Percentiles rank a stretch among this genome's conserved stretches.
These are phyloP conservation scores for Dermolepida albohirtum DNA, from an alignment of 2,888 invertebrate species.

Conservation along the genomic window DNA sequence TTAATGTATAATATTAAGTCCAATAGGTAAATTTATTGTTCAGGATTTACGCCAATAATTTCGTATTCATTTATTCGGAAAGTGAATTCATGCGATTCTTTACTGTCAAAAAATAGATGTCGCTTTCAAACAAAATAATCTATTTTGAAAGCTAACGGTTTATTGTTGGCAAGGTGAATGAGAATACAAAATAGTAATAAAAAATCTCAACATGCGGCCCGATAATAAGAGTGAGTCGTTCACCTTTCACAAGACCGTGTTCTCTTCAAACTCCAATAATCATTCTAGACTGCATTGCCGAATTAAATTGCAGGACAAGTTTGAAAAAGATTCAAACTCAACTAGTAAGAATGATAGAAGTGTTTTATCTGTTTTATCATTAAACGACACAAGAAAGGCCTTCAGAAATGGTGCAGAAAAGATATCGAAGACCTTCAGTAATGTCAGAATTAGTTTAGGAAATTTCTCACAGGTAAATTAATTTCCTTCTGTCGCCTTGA, in stretches of 20 bases:
- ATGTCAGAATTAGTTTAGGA: constrained; percentile 74
- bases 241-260: constrained; percentile 56
- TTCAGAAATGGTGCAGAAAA: constrained; percentile 76
- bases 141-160: constrained; percentile 39
- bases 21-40: too few species aligned
- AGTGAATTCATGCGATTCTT: too few species aligned
- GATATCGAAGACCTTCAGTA: constrained; percentile 75
- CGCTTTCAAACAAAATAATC: constrained; percentile 23
- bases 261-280: constrained; percentile 52
- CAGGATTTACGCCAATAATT: too few species aligned
- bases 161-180: constrained; percentile 17
- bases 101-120: neutral
- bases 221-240: constrained; percentile 55
- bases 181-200: constrained; percentile 19
- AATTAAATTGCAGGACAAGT: constrained; percentile 59
- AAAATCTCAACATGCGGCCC: constrained; percentile 46
- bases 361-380: constrained; percentile 64
- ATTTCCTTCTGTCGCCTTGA: neutral
- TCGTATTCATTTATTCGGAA: too few species aligned
- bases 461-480: constrained; percentile 73
- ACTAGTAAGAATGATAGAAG: constrained; percentile 53
- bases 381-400: constrained; percentile 74
- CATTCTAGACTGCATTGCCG: constrained; percentile 56
- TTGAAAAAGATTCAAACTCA: constrained; percentile 50
- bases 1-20: too few species aligned